phyloP scores from a whole-genome alignment of 2,113 vertebrate genomes.

The Acrocephalus kingi region DNA sequence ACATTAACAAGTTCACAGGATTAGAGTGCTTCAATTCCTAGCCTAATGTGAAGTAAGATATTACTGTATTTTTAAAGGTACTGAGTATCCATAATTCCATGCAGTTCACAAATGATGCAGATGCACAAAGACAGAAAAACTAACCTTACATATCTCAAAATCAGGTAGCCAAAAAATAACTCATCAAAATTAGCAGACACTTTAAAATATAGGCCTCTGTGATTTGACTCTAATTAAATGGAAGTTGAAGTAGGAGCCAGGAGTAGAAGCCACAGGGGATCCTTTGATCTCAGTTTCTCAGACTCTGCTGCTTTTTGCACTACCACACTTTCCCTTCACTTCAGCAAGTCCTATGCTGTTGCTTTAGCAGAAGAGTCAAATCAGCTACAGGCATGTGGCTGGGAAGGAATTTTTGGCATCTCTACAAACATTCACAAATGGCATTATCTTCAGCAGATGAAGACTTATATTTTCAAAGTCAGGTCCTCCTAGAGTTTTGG shows the following conservation, averaged over 20 bases:
- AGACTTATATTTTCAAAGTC: neutral
- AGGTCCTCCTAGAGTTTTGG: neutral
- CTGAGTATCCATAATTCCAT: neutral
- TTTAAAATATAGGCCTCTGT: neutral
- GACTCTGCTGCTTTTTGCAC: conserved; percentile 4
- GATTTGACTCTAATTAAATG: conserved; percentile 46
- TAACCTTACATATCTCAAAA: neutral
- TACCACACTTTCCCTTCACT: neutral
- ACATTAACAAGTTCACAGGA: neutral
- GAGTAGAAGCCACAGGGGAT: conserved; percentile 40
- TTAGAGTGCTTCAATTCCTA: neutral
- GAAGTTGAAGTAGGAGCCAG: conserved; percentile 5
- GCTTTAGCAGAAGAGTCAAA: conserved; percentile 14
- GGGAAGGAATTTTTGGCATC: conserved; percentile 34
- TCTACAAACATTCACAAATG: conserved; percentile 9
- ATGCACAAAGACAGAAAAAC: neutral
- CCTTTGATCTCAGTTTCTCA: conserved; percentile 56
- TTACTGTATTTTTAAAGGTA: neutral
- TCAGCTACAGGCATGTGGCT: neutral
- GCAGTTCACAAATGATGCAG: neutral
- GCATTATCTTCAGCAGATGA: conserved; percentile 20
- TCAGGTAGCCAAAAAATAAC: conserved; percentile 2
- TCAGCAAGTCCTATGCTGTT: neutral
- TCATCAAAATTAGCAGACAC: conserved; percentile 21
- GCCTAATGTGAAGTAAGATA: neutral